Percentiles rank a stretch among this genome's conserved stretches.
Evolutionary conservation across 64 coral and sea anemone species (phyloP).

Genomic region (Exaiptasia diaphana): DNA sequence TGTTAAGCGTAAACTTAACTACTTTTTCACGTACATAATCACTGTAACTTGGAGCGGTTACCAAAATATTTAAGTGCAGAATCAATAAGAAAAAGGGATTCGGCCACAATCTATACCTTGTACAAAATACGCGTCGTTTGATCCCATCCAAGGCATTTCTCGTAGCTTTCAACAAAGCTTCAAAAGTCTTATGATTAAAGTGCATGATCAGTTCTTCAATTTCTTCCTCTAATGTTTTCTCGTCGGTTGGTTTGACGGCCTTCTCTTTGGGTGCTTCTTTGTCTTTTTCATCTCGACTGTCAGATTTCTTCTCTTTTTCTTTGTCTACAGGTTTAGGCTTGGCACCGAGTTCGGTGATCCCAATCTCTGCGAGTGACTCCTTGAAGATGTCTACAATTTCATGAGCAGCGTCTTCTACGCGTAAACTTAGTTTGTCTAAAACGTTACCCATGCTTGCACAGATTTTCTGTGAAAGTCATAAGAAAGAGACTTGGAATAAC

Average conservation of each 20-base stretch:
- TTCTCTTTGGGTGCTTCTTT: conserved; percentile 60
- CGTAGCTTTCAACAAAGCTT: conserved; percentile 70
- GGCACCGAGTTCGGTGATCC: conserved; percentile 45
- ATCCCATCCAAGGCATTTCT: conserved; percentile 78
- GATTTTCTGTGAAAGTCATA: conserved; percentile 84
- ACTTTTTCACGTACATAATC: no score
- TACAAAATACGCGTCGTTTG: conserved; percentile 80
- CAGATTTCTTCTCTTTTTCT: conserved; percentile 71
- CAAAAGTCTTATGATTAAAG: conserved; percentile 86
- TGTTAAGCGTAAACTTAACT: no score
- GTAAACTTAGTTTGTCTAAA: conserved; percentile 64
- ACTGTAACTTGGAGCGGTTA: no score
- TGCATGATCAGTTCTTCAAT: conserved; percentile 85
- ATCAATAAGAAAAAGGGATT: no score
- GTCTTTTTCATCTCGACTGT: conserved; percentile 53
- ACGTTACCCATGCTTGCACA: conserved; percentile 56
- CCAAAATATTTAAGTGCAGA: no score
- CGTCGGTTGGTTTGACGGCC: conserved; percentile 71
- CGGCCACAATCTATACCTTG: conserved; percentile 44
- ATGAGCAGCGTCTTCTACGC: conserved; percentile 78
- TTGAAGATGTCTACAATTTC: conserved; percentile 84
- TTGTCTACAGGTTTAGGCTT: conserved; percentile 61
- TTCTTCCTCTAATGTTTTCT: conserved; percentile 83
- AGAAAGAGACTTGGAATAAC: background rate
- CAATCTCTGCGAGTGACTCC: conserved; percentile 48